Evolutionary conservation across 2,113 vertebrate genomes (phyloP).

Genomic region (Silurus glanis): DNA sequence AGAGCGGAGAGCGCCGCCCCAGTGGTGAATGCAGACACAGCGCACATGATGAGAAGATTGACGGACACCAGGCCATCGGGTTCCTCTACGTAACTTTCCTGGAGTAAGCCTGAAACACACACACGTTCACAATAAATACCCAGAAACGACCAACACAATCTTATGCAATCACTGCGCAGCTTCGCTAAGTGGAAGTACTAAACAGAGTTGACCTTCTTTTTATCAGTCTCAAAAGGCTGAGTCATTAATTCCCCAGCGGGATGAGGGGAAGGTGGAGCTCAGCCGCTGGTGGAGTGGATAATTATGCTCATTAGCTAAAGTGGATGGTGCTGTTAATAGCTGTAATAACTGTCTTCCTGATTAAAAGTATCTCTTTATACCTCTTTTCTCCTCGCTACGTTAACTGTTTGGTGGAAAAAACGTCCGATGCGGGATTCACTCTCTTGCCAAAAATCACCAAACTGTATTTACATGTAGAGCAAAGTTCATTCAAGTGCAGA

Average conservation of each 20-base stretch:
- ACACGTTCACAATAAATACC: slow-evolving; percentile 25
- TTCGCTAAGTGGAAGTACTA: slow-evolving; percentile 42
- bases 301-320: slow-evolving; percentile 75
- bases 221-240: slow-evolving; percentile 44
- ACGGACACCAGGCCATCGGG: slow-evolving; percentile 89
- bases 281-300: slow-evolving; percentile 56
- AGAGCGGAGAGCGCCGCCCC: slow-evolving; percentile 90
- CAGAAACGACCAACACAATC: slow-evolving; percentile 16
- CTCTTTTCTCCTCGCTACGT: slow-evolving; percentile 63
- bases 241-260: slow-evolving; percentile 57
- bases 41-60: slow-evolving; percentile 90
- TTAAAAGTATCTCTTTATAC: slow-evolving; percentile 64
- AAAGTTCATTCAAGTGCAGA: not conserved
- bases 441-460: slow-evolving; percentile 48
- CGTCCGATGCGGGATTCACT: slow-evolving; percentile 41
- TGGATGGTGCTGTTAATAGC: slow-evolving; percentile 72
- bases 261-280: slow-evolving; percentile 57
- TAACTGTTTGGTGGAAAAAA: slow-evolving; percentile 54
- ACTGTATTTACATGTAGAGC: slow-evolving; percentile 36
- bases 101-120: slow-evolving; percentile 75
- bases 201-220: slow-evolving; percentile 46
- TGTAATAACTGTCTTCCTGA: slow-evolving; percentile 72
- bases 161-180: slow-evolving; percentile 32
- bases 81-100: slow-evolving; percentile 88
- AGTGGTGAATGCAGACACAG: slow-evolving; percentile 89